Evolutionary conservation across 2,888 invertebrate genomes (phyloP), one percentile per base, ranked within the genome.

Genomic region (Hartigia nigra): DNA sequence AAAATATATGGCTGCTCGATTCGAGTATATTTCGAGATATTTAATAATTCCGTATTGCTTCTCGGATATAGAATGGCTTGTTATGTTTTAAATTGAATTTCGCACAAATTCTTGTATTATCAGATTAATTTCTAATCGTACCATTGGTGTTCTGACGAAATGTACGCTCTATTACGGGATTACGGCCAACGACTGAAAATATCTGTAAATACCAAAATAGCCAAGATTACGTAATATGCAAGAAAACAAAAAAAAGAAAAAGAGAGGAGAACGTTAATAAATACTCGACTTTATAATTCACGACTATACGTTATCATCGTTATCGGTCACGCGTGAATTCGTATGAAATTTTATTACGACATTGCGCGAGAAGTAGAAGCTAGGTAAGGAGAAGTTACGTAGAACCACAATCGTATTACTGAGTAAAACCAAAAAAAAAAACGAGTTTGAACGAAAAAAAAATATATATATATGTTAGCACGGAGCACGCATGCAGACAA

Each of bases 1-100:
- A 69, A 82, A 80, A 83, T 84, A 81, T 82, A 82, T 78, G 78
- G 78, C 77, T 55, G 9, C 31, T 39, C n/a, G 37, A 74, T 32
- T 35, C 12, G 78, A 78, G 75, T 76, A 37, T 3, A 55, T 35
- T 35, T 70, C 77, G 23, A 55, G 69, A 78, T 78, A 79, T 78
- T 83, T 23, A 31, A 70, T 35, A 78, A 82, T 75, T 55, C 23
- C n/a, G n/a, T 55, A 9, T 55, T 55, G 55, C 23, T 55, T 23
- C 55, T 14, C 23, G 55, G 5, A 55, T 23, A 23, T 55, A 0
- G 23, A 23, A 2, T 1, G 1, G 5, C 39, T 23, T 1, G 55
- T 14, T 23, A 23, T 2, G 9, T 55, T 55, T 1, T 0, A 55
- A 55, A 55, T 23, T 23, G 23, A 55, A 5, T 55, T 23, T 55